These are phyloP conservation scores for Odontamblyopus rebecca DNA, from an alignment of 2,797 vertebrate genomes.

Conservation along the genomic window DNA sequence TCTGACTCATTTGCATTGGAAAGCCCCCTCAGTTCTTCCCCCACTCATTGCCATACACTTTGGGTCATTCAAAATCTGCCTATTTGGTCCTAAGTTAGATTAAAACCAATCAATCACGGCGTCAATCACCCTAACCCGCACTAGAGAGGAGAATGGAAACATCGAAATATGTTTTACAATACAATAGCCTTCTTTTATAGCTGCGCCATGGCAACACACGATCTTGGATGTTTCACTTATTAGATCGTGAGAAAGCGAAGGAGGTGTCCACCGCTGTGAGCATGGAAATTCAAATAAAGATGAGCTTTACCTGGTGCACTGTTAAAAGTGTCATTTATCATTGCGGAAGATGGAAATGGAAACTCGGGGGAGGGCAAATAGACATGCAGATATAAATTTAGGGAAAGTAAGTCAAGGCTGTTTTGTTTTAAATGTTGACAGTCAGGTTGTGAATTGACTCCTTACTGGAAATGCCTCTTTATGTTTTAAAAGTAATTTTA, in stretches of 20 bases:
- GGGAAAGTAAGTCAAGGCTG: background rate
- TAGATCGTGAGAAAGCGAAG: conserved; percentile 14
- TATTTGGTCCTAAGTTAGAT: conserved; percentile 67
- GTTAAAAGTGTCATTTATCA: conserved; percentile 9
- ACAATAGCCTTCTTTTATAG: conserved; percentile 22
- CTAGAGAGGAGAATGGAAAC: conserved; percentile 35
- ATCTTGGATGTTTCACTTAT: conserved; percentile 18
- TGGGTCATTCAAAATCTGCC: conserved; percentile 70
- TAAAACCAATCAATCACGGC: conserved; percentile 72
- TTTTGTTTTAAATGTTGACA: background rate
- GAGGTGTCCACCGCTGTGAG: conserved; percentile 13
- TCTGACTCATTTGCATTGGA: conserved; percentile 71
- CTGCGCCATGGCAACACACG: conserved; percentile 35
- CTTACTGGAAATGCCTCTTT: too few relatives aligned
- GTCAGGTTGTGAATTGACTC: background rate
- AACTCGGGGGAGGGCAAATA: background rate
- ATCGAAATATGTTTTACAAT: conserved; percentile 23
- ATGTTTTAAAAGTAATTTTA: background rate
- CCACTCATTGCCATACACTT: conserved; percentile 41
- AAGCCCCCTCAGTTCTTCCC: conserved; percentile 46
- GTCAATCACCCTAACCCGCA: conserved; percentile 44
- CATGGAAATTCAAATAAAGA: conserved; percentile 22
- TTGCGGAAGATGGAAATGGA: conserved; percentile 8
- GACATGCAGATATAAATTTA: conserved; percentile 1
- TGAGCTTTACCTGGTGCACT: conserved; percentile 10